Conservation (phyloP, 2,113 vertebrate species). For the Brachyistius frenatus region DNA sequence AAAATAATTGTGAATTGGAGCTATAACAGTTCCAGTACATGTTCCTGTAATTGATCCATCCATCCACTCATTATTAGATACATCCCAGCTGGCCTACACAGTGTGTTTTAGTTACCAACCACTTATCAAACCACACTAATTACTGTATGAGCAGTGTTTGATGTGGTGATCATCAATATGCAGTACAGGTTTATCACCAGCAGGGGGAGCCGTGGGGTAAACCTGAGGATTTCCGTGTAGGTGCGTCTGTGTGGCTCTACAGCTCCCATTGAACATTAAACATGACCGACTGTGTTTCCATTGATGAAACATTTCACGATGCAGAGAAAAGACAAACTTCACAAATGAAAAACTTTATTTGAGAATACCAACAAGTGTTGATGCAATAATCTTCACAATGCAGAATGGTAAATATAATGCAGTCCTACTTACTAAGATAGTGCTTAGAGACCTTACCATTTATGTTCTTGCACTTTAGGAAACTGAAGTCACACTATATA, state of each 20-base stretch:
- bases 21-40: too few species aligned
- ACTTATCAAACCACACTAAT: not conserved
- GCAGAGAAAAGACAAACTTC: constrained; percentile 70
- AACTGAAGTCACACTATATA: constrained; percentile 80
- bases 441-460: constrained; percentile 76
- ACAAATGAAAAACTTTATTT: constrained; percentile 88
- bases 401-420: constrained; percentile 81
- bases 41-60: constrained; percentile 33
- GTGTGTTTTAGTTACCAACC: not conserved
- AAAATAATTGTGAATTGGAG: too few species aligned
- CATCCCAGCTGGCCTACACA: not conserved
- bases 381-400: constrained; percentile 85
- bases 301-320: not conserved
- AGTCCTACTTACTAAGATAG: constrained; percentile 82
- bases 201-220: constrained; percentile 42
- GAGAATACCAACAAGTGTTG: constrained; percentile 83
- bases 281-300: not conserved
- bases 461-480: constrained; percentile 72
- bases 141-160: not conserved
- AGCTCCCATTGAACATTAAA: not conserved
- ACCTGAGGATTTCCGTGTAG: not conserved
- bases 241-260: not conserved
- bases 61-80: constrained; percentile 31
- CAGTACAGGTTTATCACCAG: constrained; percentile 27
- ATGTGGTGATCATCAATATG: not conserved